Conservation (phyloP, 2,888 invertebrate species). For the Achlya flavicornis region DNA sequence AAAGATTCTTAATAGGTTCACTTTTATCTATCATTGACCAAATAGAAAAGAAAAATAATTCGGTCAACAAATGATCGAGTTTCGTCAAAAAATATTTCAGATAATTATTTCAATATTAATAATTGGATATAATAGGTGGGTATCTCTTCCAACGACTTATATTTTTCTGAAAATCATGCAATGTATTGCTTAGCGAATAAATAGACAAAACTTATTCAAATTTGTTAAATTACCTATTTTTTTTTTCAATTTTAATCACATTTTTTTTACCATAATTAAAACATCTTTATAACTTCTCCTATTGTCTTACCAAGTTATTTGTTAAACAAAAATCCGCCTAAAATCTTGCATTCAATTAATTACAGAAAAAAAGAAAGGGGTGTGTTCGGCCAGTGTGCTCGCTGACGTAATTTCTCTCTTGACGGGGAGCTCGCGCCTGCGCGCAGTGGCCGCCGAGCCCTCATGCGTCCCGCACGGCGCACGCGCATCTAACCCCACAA, state of each 20-base stretch:
- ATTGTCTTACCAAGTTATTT: slow-evolving; percentile 20
- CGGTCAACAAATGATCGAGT: not conserved
- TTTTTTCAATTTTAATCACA: no score
- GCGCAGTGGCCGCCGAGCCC: slow-evolving; percentile 58
- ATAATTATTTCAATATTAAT: not conserved
- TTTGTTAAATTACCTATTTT: no score
- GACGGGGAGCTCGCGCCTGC: slow-evolving; percentile 54
- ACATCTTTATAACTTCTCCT: slow-evolving; percentile 17
- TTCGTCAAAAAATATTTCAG: not conserved
- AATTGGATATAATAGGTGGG: no score
- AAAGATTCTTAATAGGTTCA: slow-evolving; percentile 65
- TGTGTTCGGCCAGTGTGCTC: slow-evolving; percentile 64
- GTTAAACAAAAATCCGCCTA: slow-evolving; percentile 60
- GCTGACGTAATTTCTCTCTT: slow-evolving; percentile 74
- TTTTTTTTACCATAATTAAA: no score
- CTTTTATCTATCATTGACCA: slow-evolving; percentile 2
- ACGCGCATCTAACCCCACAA: slow-evolving; percentile 37
- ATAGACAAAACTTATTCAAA: no score
- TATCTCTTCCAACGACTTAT: no score
- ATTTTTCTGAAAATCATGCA: no score
- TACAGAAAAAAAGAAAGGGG: slow-evolving; percentile 81
- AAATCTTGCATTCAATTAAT: slow-evolving; percentile 80
- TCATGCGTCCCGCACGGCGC: slow-evolving; percentile 72
- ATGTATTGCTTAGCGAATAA: no score
- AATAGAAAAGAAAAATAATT: not conserved